phyloP scores from a whole-genome alignment of 2,797 vertebrate species.

The Sebastes flavidus region DNA sequence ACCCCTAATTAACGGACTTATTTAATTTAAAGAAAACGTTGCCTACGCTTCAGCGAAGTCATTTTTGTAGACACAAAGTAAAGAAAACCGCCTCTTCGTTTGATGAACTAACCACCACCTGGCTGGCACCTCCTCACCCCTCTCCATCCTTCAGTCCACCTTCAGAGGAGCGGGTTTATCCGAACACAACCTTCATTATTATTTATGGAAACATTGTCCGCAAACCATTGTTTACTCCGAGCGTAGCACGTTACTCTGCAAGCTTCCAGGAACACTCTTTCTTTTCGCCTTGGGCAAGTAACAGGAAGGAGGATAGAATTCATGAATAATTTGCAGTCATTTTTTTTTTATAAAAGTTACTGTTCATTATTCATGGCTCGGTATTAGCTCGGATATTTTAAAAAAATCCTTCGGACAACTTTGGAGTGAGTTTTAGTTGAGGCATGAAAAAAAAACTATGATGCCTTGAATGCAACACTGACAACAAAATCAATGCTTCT shows the following conservation, averaged over 20 bases:
- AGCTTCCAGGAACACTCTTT: constrained; percentile 22
- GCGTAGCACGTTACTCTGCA: constrained; percentile 1
- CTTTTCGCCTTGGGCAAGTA: constrained; percentile 36
- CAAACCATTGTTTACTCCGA: constrained; percentile 47
- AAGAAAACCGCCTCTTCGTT: neutral
- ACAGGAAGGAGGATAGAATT: constrained; percentile 15
- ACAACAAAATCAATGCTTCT: constrained; percentile 3
- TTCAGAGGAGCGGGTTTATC: constrained; percentile 3
- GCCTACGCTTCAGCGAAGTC: neutral
- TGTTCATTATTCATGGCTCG: constrained; percentile 65
- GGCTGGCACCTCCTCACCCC: neutral
- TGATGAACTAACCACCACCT: neutral
- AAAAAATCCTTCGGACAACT: constrained; percentile 32
- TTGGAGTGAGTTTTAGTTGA: constrained; percentile 4
- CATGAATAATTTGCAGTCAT: constrained; percentile 60
- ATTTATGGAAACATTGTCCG: constrained; percentile 50
- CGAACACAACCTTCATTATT: constrained; percentile 37
- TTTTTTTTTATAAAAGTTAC: neutral
- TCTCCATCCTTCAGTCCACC: constrained; percentile 17
- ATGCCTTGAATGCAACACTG: constrained; percentile 4
- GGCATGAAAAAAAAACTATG: neutral
- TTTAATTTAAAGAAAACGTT: neutral
- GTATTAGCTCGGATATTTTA: constrained; percentile 40
- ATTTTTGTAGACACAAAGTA: neutral
- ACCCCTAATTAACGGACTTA: neutral